phyloP scores from a whole-genome alignment of 2,113 vertebrate genomes.

The Apaloderma vittatum region DNA sequence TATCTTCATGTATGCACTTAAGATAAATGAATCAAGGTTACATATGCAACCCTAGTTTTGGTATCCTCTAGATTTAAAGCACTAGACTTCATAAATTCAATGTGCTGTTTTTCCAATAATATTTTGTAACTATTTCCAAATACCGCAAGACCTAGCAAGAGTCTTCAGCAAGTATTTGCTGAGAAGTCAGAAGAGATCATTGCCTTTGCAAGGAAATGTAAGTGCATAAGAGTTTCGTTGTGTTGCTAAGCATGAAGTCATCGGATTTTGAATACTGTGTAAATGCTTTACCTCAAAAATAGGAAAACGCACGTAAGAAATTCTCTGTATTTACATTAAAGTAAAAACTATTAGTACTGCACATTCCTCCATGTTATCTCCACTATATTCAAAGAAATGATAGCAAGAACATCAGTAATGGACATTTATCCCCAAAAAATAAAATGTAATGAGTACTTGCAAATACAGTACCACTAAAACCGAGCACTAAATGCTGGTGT shows the following conservation, averaged over 20 bases:
- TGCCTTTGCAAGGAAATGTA: slow-evolving; percentile 1
- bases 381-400: slow-evolving; percentile 21
- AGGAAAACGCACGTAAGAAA: slow-evolving; percentile 28
- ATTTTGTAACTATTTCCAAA: not conserved
- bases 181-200: slow-evolving; percentile 5
- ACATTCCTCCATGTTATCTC: slow-evolving; percentile 3
- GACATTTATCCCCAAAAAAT: not conserved
- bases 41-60: not conserved
- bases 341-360: slow-evolving; percentile 26
- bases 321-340: slow-evolving; percentile 12
- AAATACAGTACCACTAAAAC: slow-evolving; percentile 25
- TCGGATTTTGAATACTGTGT: not conserved
- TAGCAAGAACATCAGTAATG: not conserved
- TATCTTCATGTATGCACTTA: not conserved
- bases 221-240: not conserved
- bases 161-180: not conserved
- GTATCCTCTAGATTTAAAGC: slow-evolving; percentile 55
- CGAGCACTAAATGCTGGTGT: not conserved
- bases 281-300: slow-evolving; percentile 15
- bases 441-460: not conserved
- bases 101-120: not conserved
- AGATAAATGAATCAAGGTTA: not conserved
- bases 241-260: slow-evolving; percentile 39
- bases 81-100: not conserved
- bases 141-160: not conserved